Conservation (phyloP, 1,140 invertebrate species). For the Meloidogyne floridensis region DNA sequence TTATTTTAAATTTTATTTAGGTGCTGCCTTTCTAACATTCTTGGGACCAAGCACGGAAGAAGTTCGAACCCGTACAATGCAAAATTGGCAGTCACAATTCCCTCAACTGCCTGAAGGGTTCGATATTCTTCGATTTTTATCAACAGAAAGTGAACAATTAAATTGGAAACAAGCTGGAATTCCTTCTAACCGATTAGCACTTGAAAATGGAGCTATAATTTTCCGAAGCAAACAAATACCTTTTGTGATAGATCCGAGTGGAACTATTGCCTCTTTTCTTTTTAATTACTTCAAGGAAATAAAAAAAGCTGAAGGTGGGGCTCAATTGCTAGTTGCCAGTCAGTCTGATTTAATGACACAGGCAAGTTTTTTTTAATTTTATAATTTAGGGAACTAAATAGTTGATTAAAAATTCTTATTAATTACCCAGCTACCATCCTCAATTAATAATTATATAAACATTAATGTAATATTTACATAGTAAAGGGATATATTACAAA, state of each 20-base stretch:
- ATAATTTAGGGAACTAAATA: neutral
- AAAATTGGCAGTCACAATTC: conserved; percentile 69
- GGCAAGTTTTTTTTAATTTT: conserved; percentile 23
- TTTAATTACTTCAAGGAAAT: conserved; percentile 58
- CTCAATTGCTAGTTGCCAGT: conserved; percentile 36
- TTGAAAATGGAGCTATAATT: conserved; percentile 82
- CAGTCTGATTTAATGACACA: conserved; percentile 58
- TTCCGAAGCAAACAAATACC: conserved; percentile 72
- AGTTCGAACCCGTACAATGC: conserved; percentile 71
- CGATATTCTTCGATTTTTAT: conserved; percentile 46
- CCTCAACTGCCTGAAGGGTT: conserved; percentile 39
- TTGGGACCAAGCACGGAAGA: conserved; percentile 75
- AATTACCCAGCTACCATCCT: no score
- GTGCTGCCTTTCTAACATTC: conserved; percentile 79
- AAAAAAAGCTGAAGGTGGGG: neutral
- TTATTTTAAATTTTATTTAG: conserved; percentile 68
- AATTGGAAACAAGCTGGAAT: conserved; percentile 84
- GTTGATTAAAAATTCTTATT: no score
- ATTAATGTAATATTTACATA: no score
- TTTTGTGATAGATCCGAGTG: conserved; percentile 85
- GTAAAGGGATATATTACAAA: no score
- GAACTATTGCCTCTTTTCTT: conserved; percentile 80
- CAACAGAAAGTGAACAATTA: conserved; percentile 67
- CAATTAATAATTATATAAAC: no score
- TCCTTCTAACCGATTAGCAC: conserved; percentile 77